Percentiles rank a stretch among this genome's conserved stretches.
phyloP scores from a whole-genome alignment of 1,140 invertebrate species.

The Augochlora pura region DNA sequence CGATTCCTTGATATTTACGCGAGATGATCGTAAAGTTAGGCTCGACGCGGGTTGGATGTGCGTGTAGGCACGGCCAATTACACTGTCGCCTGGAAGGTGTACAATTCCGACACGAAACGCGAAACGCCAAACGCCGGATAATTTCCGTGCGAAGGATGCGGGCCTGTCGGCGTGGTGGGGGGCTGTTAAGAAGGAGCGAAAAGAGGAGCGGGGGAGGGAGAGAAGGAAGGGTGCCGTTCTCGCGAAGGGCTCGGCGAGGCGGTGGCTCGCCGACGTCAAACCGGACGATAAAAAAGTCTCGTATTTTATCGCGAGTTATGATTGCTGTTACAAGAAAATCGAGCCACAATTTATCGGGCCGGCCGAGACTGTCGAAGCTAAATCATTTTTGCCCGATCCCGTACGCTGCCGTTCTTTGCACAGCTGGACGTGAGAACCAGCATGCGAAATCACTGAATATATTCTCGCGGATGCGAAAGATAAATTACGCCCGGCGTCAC shows the following conservation, averaged over 20 bases:
- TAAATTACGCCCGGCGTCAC: conserved; percentile 48
- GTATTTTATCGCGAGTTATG: conserved; percentile 73
- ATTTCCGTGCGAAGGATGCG: not conserved
- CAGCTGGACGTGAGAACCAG: conserved; percentile 58
- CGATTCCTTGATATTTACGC: not conserved
- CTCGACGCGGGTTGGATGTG: too few species aligned
- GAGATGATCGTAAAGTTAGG: too few species aligned
- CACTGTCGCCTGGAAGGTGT: not conserved
- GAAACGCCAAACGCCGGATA: not conserved
- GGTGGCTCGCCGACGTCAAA: conserved; percentile 30
- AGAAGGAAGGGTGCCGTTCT: not conserved
- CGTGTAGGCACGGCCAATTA: not conserved
- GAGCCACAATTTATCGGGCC: conserved; percentile 64
- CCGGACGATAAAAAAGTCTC: conserved; percentile 54
- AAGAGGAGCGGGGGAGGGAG: not conserved
- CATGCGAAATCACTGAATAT: conserved; percentile 60
- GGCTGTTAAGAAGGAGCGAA: too few species aligned
- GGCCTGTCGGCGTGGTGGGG: too few species aligned
- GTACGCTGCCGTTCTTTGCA: conserved; percentile 57
- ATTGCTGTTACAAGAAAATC: conserved; percentile 65
- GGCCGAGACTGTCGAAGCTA: conserved; percentile 62
- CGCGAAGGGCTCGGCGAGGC: not conserved
- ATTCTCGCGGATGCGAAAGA: conserved; percentile 49
- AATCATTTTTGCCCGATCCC: conserved; percentile 69
- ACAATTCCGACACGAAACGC: not conserved